Percentiles rank a stretch among this genome's conserved stretches.
phyloP scores from a whole-genome alignment of 2,888 invertebrate species.

The Gisinianus flammeolus region DNA sequence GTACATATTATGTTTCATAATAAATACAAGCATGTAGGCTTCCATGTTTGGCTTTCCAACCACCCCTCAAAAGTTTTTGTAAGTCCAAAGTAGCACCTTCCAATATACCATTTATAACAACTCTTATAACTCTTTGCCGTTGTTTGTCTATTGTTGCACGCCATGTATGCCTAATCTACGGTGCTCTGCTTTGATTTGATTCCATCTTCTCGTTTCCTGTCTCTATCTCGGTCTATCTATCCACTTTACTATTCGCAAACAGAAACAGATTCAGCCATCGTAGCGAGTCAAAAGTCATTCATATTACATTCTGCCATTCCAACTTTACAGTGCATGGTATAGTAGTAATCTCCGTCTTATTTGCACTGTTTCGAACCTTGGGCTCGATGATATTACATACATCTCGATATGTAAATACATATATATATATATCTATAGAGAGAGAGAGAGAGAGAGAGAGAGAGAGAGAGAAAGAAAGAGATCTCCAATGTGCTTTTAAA shows the following conservation, averaged over 20 bases:
- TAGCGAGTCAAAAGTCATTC: constrained; percentile 28
- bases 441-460: too few relatives aligned
- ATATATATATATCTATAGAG: too few relatives aligned
- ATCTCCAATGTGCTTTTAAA: background rate
- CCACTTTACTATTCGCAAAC: background rate
- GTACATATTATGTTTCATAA: background rate
- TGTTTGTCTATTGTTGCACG: constrained; percentile 42
- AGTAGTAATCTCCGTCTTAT: background rate
- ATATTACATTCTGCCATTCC: background rate
- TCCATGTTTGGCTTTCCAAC: background rate
- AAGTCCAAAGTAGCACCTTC: constrained; percentile 19
- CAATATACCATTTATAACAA: constrained; percentile 11
- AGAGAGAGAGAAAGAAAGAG: background rate
- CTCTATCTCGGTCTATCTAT: constrained; percentile 9
- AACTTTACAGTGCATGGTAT: background rate
- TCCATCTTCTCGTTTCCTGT: constrained; percentile 39
- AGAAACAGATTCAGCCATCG: constrained; percentile 3
- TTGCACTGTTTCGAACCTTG: background rate
- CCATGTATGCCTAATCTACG: constrained; percentile 28
- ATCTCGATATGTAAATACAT: too few relatives aligned
- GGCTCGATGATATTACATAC: background rate
- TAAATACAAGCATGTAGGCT: background rate
- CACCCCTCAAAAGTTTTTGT: constrained; percentile 22
- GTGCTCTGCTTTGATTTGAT: constrained; percentile 43
- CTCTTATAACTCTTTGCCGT: constrained; percentile 20